These are phyloP conservation scores for Drosophila miranda DNA, from an alignment of 1,140 invertebrate species.

Conservation along the genomic window DNA sequence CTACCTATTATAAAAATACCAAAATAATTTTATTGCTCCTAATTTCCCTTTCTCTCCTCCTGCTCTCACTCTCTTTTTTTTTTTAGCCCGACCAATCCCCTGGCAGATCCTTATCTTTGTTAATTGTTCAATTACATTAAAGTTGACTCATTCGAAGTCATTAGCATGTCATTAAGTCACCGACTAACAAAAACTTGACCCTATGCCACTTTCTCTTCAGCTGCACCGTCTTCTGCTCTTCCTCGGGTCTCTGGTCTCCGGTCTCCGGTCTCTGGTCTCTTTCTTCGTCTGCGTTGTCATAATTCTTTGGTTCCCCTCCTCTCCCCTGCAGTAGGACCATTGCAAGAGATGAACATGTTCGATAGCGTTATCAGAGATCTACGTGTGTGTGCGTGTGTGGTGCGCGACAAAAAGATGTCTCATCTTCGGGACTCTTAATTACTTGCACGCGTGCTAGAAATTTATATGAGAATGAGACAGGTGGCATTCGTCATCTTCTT, in stretches of 20 bases:
- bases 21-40: no score
- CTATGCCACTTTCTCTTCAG: conserved; percentile 54
- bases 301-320: conserved; percentile 40
- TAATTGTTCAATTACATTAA: conserved; percentile 66
- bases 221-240: conserved; percentile 4
- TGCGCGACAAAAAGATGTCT: conserved; percentile 64
- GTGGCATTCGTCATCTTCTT: conserved; percentile 5
- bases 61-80: neutral
- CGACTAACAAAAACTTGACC: conserved; percentile 40
- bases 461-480: conserved; percentile 53
- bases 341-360: conserved; percentile 70
- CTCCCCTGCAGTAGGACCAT: conserved; percentile 7
- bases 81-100: neutral
- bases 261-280: conserved; percentile 1
- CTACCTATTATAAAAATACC: no score
- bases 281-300: conserved; percentile 41
- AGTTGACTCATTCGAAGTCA: conserved; percentile 52
- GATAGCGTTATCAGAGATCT: conserved; percentile 70
- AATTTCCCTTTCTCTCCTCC: conserved; percentile 14
- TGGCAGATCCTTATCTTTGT: conserved; percentile 46
- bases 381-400: conserved; percentile 15
- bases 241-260: neutral
- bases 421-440: conserved; percentile 73
- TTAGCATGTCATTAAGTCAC: conserved; percentile 71
- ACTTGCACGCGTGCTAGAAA: conserved; percentile 78